A percentile compares a stretch with the other conserved stretches of the same genome.
Conservation (phyloP, 2,888 invertebrate species). For the Clitarchus hookeri region DNA sequence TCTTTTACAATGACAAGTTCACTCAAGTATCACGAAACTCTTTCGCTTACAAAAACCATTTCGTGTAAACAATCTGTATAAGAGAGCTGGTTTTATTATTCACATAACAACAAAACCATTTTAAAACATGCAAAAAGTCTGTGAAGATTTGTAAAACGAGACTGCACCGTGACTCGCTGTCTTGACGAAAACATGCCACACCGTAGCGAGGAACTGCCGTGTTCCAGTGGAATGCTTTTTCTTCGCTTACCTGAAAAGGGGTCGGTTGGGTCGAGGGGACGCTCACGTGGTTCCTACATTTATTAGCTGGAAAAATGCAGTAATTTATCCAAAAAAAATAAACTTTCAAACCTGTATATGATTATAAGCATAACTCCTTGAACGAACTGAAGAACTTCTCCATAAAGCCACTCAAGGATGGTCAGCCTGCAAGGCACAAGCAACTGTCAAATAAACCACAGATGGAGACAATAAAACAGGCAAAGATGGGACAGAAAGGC, state of each 20-base stretch:
- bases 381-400: not conserved
- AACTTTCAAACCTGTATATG: conserved; percentile 8
- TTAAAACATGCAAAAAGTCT: not conserved
- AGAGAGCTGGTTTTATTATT: not conserved
- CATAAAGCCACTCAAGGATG: not conserved
- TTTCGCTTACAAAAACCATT: not conserved
- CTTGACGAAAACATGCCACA: not conserved
- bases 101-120: not conserved
- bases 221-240: conserved; percentile 8
- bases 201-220: not conserved
- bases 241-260: conserved; percentile 10
- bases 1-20: not conserved
- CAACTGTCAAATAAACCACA: conserved; percentile 14
- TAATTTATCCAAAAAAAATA: conserved; percentile 7
- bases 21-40: not conserved
- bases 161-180: not conserved
- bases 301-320: conserved; percentile 8
- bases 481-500: not conserved
- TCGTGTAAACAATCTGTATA: not conserved
- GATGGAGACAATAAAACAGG: not conserved
- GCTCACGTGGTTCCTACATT: conserved; percentile 8
- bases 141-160: not conserved
- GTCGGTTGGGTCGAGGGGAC: not conserved
- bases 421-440: conserved; percentile 14
- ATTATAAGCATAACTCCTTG: conserved; percentile 14